These are phyloP conservation scores for Mycteria americana DNA, from an alignment of 2,797 vertebrate species.

Conservation along the genomic window DNA sequence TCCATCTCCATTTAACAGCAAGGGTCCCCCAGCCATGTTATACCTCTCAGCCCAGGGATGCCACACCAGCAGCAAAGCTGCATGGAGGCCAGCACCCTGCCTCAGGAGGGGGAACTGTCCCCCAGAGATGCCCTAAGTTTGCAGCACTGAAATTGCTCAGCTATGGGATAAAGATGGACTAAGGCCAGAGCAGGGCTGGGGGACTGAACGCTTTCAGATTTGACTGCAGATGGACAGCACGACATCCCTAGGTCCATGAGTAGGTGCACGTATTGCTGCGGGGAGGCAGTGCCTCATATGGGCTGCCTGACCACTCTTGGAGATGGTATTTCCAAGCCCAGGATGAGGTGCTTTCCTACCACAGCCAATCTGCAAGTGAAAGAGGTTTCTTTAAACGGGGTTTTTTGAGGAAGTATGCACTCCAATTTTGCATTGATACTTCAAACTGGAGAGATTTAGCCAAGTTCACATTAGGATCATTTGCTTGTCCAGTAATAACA, in stretches of 20 bases:
- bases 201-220: accelerated
- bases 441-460: neutral
- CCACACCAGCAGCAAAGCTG: accelerated
- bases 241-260: no score
- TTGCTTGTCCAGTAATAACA: neutral
- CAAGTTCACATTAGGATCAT: neutral
- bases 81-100: neutral
- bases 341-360: neutral
- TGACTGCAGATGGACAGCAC: neutral
- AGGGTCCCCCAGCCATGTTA: accelerated
- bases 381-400: neutral
- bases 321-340: neutral
- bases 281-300: neutral
- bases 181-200: neutral
- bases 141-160: neutral
- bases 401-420: neutral
- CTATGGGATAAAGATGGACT: neutral
- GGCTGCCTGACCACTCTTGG: accelerated
- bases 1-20: neutral
- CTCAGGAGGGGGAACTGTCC: accelerated
- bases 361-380: neutral
- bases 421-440: neutral
- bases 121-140: neutral
- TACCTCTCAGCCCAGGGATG: neutral
- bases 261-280: neutral